Conservation (phyloP, 2,113 vertebrate species). For the Stomatorhinus ivindoensis region DNA sequence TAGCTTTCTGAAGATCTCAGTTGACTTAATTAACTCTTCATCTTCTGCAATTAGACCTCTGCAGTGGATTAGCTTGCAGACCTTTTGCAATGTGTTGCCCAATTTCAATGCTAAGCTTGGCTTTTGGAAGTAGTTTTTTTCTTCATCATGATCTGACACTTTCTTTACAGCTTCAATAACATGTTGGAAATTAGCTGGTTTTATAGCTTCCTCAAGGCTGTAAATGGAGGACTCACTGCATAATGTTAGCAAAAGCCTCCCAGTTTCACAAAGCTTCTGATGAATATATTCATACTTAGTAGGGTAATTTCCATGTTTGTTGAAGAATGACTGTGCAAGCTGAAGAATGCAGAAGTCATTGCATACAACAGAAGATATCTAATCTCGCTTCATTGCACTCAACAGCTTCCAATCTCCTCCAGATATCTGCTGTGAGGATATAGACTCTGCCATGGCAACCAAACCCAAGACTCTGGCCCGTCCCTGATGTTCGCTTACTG, state of each 20-base stretch:
- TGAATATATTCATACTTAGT: conserved; percentile 25
- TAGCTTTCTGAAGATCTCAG: conserved; percentile 19
- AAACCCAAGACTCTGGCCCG: conserved; percentile 16
- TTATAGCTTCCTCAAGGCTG: conserved; percentile 26
- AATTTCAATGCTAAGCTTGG: conserved; percentile 30
- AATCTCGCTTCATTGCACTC: conserved; percentile 19
- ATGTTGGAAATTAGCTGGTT: conserved; percentile 19
- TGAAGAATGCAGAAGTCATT: conserved; percentile 30
- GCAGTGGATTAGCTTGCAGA: conserved; percentile 31
- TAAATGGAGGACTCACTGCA: conserved; percentile 17
- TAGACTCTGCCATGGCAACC: not conserved
- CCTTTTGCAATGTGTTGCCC: conserved; percentile 26
- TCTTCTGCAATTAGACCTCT: conserved; percentile 29
- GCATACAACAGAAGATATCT: conserved; percentile 15
- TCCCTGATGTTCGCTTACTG: not conserved
- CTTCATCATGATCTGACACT: conserved; percentile 22
- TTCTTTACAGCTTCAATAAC: conserved; percentile 21
- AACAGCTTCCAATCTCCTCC: conserved; percentile 28
- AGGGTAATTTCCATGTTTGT: conserved; percentile 27
- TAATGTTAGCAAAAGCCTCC: conserved; percentile 1
- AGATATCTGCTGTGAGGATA: conserved; percentile 19
- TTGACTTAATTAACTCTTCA: conserved; percentile 16
- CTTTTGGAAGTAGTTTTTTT: conserved; percentile 13
- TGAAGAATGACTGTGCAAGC: conserved; percentile 12
- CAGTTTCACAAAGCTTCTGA: conserved; percentile 24